phyloP scores from a whole-genome alignment of 1,140 invertebrate genomes.

The Rhynchophorus ferrugineus region DNA sequence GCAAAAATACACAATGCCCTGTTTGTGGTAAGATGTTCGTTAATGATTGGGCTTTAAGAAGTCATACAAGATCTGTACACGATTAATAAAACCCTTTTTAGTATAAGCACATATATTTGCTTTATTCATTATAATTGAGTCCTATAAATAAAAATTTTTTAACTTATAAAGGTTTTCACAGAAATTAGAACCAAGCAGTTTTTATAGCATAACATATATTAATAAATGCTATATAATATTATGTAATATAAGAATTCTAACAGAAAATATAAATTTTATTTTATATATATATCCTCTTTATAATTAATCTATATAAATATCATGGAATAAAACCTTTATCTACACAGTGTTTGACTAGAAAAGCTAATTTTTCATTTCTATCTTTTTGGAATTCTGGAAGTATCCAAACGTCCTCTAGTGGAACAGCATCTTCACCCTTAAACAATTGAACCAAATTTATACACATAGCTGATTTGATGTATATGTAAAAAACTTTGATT shows the following conservation, averaged over 20 bases:
- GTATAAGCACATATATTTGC: no score
- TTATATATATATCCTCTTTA: no score
- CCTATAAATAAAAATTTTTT: no score
- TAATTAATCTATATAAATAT: no score
- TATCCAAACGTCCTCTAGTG: constrained; percentile 31
- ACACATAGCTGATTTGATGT: not conserved
- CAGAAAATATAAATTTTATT: no score
- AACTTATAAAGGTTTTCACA: no score
- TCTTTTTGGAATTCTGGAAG: constrained; percentile 24
- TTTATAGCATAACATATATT: no score
- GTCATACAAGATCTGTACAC: constrained; percentile 21
- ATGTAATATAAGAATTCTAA: no score
- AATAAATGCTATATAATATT: no score
- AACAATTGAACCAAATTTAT: no score
- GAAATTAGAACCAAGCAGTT: no score
- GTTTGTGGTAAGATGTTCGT: constrained; percentile 27
- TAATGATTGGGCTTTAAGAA: constrained; percentile 21
- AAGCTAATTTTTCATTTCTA: constrained; percentile 26
- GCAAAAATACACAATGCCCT: constrained; percentile 23
- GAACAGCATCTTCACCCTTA: constrained; percentile 29
- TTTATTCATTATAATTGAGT: not conserved
- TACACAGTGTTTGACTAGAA: constrained; percentile 27
- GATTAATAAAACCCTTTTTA: constrained; percentile 12
- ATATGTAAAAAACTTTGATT: not conserved
- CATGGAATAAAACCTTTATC: constrained; percentile 27